Conservation (phyloP, 2,888 invertebrate genomes). For the Calameuta filiformis region DNA sequence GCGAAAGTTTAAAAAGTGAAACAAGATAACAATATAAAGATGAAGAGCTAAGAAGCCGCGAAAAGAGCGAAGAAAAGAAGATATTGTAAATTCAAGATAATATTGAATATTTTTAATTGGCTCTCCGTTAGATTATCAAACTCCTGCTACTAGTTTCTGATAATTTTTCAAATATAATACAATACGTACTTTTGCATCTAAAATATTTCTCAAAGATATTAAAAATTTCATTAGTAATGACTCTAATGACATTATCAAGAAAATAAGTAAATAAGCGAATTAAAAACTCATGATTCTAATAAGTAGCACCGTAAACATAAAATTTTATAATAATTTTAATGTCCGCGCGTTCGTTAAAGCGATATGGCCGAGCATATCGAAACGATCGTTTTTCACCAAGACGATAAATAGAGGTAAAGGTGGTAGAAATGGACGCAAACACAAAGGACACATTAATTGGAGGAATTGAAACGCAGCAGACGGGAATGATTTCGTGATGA, state of each 20-base stretch:
- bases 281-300: neutral
- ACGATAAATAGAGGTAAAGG: neutral
- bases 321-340: neutral
- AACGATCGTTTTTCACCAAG: neutral
- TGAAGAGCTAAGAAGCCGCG: neutral
- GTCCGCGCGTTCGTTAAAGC: neutral
- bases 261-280: neutral
- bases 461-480: conserved; percentile 47
- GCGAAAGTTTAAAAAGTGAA: neutral
- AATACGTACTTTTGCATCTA: neutral
- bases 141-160: too few species aligned
- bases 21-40: neutral
- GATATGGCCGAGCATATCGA: neutral
- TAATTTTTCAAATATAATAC: neutral
- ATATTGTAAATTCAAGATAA: neutral
- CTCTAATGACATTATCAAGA: neutral
- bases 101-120: neutral
- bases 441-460: conserved; percentile 6
- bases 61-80: neutral
- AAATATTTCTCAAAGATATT: neutral
- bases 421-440: neutral
- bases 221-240: neutral
- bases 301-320: neutral
- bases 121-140: too few species aligned
- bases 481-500: conserved; percentile 31